Percentiles rank a stretch among this genome's conserved stretches.
phyloP scores from a whole-genome alignment of 2,113 vertebrate species.

The Rhipidura dahli region DNA sequence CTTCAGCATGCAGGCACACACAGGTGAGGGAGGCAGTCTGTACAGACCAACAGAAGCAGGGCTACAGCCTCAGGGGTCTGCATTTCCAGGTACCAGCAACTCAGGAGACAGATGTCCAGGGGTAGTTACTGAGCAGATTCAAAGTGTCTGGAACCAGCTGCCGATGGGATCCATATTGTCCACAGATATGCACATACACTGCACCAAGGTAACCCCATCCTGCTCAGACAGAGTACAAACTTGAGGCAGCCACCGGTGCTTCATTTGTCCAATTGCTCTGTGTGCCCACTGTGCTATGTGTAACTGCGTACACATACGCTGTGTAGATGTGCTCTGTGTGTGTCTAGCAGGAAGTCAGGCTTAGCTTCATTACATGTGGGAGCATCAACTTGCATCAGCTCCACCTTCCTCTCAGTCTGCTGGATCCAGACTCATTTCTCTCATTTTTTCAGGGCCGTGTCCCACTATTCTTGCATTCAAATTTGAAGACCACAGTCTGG shows the following conservation, averaged over 20 bases:
- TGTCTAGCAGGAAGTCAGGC: not conserved
- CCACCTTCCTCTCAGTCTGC: not conserved
- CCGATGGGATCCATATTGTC: not conserved
- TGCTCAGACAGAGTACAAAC: not conserved
- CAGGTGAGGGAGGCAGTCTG: not conserved
- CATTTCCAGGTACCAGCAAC: not conserved
- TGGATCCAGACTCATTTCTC: not conserved
- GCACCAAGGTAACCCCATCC: not conserved
- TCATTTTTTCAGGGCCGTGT: not conserved
- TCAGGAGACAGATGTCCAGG: not conserved
- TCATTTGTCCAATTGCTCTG: not conserved
- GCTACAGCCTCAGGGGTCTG: not conserved
- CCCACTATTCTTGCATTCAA: not conserved
- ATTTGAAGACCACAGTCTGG: not conserved
- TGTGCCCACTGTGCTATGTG: not conserved
- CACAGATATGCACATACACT: fast-evolving
- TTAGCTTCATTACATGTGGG: not conserved
- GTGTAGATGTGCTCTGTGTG: not conserved
- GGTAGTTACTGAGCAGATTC: not conserved
- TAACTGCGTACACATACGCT: fast-evolving
- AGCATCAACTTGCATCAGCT: not conserved
- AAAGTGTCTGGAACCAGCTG: not conserved
- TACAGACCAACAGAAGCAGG: not conserved
- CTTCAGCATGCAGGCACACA: not conserved
- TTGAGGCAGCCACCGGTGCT: not conserved